Conservation (phyloP, 2,113 vertebrate genomes). For the Bagarius yarrelli region DNA sequence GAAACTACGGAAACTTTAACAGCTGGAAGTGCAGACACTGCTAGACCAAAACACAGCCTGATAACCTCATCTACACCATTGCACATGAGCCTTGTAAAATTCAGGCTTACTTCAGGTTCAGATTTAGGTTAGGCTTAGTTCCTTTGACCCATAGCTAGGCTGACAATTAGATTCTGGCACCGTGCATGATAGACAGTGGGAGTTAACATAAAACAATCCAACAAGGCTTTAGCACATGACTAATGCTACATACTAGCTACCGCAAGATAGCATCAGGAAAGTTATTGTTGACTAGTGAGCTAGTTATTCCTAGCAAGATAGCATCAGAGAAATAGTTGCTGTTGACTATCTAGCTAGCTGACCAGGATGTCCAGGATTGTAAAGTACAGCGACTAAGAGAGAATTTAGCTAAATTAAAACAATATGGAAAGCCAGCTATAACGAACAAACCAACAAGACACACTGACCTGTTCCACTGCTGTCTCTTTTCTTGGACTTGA, state of each 20-base stretch:
- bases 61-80: no score
- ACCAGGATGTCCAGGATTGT: not conserved
- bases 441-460: not conserved
- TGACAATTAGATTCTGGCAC: not conserved
- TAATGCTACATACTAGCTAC: not conserved
- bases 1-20: not conserved
- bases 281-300: not conserved
- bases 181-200: no score
- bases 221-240: not conserved
- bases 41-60: not conserved
- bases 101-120: no score
- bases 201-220: no score
- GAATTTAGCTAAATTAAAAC: not conserved
- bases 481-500: conserved; percentile 45
- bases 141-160: not conserved
- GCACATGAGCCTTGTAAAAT: not conserved
- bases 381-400: not conserved
- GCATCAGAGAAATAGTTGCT: not conserved
- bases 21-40: not conserved
- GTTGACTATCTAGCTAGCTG: not conserved
- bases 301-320: not conserved
- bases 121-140: no score
- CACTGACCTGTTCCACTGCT: conserved; percentile 53
- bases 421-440: not conserved
- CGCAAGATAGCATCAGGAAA: not conserved